A percentile compares a stretch with the other conserved stretches of the same genome.
These are phyloP conservation scores for Numenius arquata DNA, from an alignment of 2,113 vertebrate species.

Conservation along the genomic window DNA sequence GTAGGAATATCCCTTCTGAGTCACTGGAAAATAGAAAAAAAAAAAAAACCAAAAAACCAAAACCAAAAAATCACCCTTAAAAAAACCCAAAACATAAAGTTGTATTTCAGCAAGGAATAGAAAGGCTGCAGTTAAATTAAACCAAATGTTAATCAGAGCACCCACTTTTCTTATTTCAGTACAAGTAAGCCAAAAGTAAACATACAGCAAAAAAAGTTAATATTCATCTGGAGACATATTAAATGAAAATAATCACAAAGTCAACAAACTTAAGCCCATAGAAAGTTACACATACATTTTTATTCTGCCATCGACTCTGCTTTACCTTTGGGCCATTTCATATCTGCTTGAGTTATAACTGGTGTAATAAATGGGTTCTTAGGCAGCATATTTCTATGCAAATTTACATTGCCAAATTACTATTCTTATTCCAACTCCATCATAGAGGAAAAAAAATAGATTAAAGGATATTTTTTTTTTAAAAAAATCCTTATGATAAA, in stretches of 20 bases:
- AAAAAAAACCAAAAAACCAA: neutral
- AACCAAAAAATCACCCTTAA: neutral
- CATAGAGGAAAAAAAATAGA: neutral
- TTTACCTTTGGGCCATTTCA: constrained; percentile 54
- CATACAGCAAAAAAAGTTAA: neutral
- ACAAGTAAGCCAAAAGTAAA: neutral
- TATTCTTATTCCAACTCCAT: constrained; percentile 23
- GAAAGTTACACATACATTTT: constrained; percentile 25
- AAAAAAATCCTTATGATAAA: neutral
- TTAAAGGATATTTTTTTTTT: neutral
- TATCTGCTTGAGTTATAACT: constrained; percentile 48
- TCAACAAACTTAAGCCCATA: constrained; percentile 18
- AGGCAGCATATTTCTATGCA: constrained; percentile 52
- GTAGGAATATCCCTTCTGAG: neutral
- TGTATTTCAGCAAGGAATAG: neutral
- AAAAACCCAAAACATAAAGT: neutral
- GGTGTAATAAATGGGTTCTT: constrained; percentile 38
- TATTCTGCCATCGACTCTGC: neutral
- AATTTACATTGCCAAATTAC: constrained; percentile 47
- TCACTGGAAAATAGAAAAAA: neutral
- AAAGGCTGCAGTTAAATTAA: neutral
- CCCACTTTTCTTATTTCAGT: neutral
- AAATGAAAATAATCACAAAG: constrained; percentile 40
- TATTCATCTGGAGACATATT: neutral
- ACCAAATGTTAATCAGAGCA: neutral